phyloP scores from a whole-genome alignment of 1,140 invertebrate species.

The Octopus bimaculoides region DNA sequence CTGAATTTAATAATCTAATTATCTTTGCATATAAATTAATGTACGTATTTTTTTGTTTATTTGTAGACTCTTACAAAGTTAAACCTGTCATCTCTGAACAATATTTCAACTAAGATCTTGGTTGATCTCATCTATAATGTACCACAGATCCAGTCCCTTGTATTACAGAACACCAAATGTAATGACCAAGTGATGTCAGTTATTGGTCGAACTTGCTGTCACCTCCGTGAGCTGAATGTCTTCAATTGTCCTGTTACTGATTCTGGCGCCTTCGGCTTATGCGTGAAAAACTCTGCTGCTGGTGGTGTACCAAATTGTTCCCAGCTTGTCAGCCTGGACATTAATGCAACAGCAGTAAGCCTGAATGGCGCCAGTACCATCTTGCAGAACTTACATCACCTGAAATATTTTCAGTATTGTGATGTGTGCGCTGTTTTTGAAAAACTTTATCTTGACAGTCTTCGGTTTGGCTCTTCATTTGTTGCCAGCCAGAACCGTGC shows the following conservation, averaged over 20 bases:
- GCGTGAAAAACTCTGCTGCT: neutral
- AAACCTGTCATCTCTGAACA: conserved; percentile 5
- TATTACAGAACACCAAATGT: conserved; percentile 12
- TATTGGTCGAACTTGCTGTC: conserved; percentile 1
- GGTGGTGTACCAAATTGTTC: neutral
- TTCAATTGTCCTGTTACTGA: conserved; percentile 5
- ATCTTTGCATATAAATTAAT: neutral
- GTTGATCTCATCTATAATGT: conserved; percentile 1
- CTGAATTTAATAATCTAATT: too few relatives aligned
- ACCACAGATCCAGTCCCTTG: neutral
- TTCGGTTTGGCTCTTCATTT: neutral
- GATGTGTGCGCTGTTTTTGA: conserved; percentile 12
- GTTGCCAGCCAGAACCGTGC: neutral
- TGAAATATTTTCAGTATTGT: conserved; percentile 5
- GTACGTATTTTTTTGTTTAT: neutral
- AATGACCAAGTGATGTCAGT: conserved; percentile 6
- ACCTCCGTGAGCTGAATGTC: conserved; percentile 9
- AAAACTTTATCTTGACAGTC: neutral
- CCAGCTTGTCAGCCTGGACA: conserved; percentile 7
- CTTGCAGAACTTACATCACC: neutral
- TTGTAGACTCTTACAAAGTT: conserved; percentile 5
- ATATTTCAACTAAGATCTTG: conserved; percentile 1
- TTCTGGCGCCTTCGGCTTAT: conserved; percentile 5
- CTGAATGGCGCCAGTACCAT: neutral
- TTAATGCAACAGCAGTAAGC: neutral